A percentile compares a stretch with the other conserved stretches of the same genome.
Evolutionary conservation across 2,888 invertebrate species (phyloP).

Genomic region (Salpingus planirostris): DNA sequence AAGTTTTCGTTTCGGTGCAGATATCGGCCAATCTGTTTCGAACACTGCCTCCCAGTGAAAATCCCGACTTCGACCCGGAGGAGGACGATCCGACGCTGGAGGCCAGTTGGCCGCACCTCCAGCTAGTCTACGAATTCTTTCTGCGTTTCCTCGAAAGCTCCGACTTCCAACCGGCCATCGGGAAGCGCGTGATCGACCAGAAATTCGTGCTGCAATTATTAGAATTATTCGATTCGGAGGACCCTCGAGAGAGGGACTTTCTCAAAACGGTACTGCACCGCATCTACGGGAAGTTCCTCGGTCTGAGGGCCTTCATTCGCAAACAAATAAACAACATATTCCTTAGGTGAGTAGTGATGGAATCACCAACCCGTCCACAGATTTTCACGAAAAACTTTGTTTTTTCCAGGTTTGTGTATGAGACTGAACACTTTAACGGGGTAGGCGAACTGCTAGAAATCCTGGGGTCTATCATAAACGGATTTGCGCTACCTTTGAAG

Average conservation of each 20-base stretch:
- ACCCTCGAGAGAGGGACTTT: constrained; percentile 93
- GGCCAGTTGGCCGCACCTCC: constrained; percentile 98
- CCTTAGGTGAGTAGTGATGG: constrained; percentile 55
- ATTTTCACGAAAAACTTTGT: too few relatives aligned
- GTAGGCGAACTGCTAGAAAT: constrained; percentile 95
- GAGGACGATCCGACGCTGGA: constrained; percentile 99
- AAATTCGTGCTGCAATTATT: constrained; percentile 93
- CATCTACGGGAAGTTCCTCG: constrained; percentile 96
- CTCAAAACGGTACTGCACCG: constrained; percentile 96
- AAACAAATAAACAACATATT: constrained; percentile 98
- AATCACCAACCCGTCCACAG: too few relatives aligned
- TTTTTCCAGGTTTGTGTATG: constrained; percentile 92
- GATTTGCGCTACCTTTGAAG: constrained; percentile 95
- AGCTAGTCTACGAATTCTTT: constrained; percentile 98
- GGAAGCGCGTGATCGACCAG: constrained; percentile 79
- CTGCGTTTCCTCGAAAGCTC: constrained; percentile 96
- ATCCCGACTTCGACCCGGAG: constrained; percentile 96
- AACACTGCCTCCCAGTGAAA: constrained; percentile 95
- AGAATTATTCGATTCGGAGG: constrained; percentile 95
- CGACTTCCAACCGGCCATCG: constrained; percentile 94
- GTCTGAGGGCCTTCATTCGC: constrained; percentile 90
- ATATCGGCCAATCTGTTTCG: constrained; percentile 90
- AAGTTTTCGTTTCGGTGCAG: too few relatives aligned
- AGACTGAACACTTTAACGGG: constrained; percentile 97
- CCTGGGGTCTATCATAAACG: constrained; percentile 97